Base-by-base conservation (phyloP, 1,140 invertebrate genomes). In the Bombus superbus region DNA sequence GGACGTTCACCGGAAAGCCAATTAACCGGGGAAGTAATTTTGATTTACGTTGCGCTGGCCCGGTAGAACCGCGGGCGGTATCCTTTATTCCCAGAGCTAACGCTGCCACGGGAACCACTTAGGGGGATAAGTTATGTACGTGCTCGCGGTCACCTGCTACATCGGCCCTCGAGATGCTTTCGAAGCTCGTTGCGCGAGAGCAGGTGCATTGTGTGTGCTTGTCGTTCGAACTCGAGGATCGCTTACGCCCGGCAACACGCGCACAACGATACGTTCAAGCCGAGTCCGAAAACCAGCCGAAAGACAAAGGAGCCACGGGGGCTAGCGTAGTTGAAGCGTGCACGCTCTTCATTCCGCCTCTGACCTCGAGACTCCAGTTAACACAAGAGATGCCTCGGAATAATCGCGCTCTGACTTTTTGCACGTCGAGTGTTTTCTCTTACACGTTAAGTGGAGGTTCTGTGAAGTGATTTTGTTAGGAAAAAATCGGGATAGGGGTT, bases 101-200 rank as follows among this genome's bases (percentile, higher is more conserved):
- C 59, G 47, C 57, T 74, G 86, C 85, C 85, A 81, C 75, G 75
- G 9, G 62, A 86, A 81, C 80, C 78, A 87, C 80, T 89, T 85
- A 90, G 89, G 74, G 77, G 88, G 88, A 90, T 90, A 89, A 90
- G 88, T 90, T 90, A 90, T 90, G 86, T 90, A 90, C 86, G 81
- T 83, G 89, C 86, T 69, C 83, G 86, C 77, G 86, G 89, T 90
- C 89, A 90, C 89, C 89, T 90, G 89, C 89, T 86, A 85, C 89
- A 87, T 68, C 42, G 72, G 53, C 72, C 64, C 88, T 77, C 85
- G 76, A 86, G 88, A 89, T 89, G 85, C 85, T 84, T 71, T 84
- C 88, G 44, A 57, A 73, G 79, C 75, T 81, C 53, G 73, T 53
- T 83, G 47, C 47, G 18, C 47, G 47, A 53, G 47, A 53, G 86